Evolutionary conservation across 2,113 vertebrate species (phyloP), one percentile per base, ranked within the genome.

Genomic region (Motacilla alba): DNA sequence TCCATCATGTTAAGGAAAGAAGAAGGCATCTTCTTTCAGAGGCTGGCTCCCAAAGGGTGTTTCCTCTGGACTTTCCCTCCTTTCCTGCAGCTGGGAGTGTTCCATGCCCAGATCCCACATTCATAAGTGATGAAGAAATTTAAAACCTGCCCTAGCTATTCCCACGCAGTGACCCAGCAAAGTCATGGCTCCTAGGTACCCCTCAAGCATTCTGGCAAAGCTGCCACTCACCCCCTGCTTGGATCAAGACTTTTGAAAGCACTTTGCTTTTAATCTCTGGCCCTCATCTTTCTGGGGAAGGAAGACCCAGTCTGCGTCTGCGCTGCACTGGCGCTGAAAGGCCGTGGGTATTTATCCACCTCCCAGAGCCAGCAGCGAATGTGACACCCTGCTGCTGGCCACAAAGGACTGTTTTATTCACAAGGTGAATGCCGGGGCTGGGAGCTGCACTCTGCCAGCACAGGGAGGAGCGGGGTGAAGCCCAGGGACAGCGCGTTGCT

Each of bases 301-400:
- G 49, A 39, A 56, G 67, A 17, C 0, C 0, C 0, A 17, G 19
- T 47, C 53, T 58, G 70, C 52, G 26, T 49, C 28, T 58, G 22
- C 0, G 0, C n/a, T 11, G 67, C 0, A 0, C 35, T 35, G n/a
- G 62, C 0, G 3, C 85, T 67, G 85, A 77, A 83, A 87, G 83
- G 80, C 7, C 0, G 0, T 19, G 73, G 73, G 28, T 43, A 59
- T 81, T 93, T 46, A n/a, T 37, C 23, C 2, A 1, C 64, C 44
- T 52, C 39, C 44, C 80, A 0, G 1, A 30, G 80, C 67, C 68
- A 69, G 76, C 1, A 0, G 68, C 43, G 27, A 74, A 81, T 84
- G 37, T 67, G 89, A 87, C 83, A 87, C 93, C 78, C 91, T 55
- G 89, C 91, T 93, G 84, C 77, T 81, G 87, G 30, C 64, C 81